A percentile compares a stretch with the other conserved stretches of the same genome.
These are phyloP conservation scores for Frankliniella intonsa DNA, from an alignment of 2,888 invertebrate genomes.

Conservation along the genomic window DNA sequence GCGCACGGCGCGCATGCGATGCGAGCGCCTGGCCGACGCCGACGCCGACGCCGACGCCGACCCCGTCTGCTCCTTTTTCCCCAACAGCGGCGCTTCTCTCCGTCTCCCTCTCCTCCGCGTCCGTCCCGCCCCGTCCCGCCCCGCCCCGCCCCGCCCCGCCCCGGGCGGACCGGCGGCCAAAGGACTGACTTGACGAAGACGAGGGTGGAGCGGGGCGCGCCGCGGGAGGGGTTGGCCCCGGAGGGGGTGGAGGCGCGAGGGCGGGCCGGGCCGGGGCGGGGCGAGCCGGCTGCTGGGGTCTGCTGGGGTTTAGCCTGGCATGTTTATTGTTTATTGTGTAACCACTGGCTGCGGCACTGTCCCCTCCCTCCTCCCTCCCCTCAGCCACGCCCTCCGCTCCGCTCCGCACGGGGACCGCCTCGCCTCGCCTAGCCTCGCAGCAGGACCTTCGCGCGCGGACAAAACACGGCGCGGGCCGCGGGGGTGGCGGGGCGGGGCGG, in stretches of 20 bases:
- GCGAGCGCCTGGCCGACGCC: neutral
- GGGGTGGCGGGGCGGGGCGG: too few relatives aligned
- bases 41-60: neutral
- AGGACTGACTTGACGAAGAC: slow-evolving; percentile 40
- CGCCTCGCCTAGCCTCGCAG: neutral
- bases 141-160: neutral
- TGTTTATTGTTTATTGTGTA: slow-evolving; percentile 27
- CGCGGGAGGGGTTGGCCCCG: slow-evolving; percentile 41
- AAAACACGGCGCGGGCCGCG: too few relatives aligned
- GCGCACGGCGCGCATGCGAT: too few relatives aligned
- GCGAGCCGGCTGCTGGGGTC: slow-evolving; percentile 35
- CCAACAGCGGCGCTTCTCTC: neutral
- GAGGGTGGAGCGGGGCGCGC: slow-evolving; percentile 2
- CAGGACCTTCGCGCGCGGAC: too few relatives aligned
- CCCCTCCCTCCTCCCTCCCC: neutral
- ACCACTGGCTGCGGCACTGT: slow-evolving; percentile 18
- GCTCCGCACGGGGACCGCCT: neutral
- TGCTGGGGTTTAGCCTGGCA: slow-evolving; percentile 25
- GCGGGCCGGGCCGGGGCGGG: slow-evolving; percentile 38
- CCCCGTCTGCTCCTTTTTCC: neutral
- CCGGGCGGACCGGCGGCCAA: slow-evolving; percentile 38
- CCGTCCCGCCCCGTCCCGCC: neutral
- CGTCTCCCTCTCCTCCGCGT: neutral
- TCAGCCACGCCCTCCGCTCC: neutral
- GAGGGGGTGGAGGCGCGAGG: slow-evolving; percentile 37